Percentiles rank a stretch among this genome's conserved stretches.
phyloP scores from a whole-genome alignment of 1,140 invertebrate species.

The Aphaenogaster rudis region DNA sequence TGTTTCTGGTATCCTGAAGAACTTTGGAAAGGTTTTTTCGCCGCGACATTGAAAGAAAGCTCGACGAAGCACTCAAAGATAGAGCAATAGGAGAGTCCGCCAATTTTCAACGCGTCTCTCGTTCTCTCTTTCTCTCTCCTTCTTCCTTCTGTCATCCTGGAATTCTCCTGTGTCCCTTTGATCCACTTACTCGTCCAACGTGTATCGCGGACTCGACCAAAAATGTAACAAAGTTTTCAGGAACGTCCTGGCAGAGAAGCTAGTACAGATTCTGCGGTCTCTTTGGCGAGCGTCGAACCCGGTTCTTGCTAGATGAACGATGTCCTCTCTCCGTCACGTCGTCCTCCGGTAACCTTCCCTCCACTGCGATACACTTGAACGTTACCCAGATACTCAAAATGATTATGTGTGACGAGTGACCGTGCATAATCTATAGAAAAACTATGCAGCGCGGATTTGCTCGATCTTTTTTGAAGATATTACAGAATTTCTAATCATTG shows the following conservation, averaged over 20 bases:
- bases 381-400: constrained; percentile 26
- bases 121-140: constrained; percentile 33
- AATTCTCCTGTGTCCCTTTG: constrained; percentile 80
- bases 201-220: constrained; percentile 80
- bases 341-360: constrained; percentile 24
- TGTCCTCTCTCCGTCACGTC: constrained; percentile 16
- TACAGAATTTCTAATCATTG: background rate
- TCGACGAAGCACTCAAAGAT: constrained; percentile 58
- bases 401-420: constrained; percentile 22
- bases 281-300: constrained; percentile 79
- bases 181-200: constrained; percentile 81
- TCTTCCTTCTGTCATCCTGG: constrained; percentile 56
- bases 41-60: constrained; percentile 42
- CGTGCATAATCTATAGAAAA: background rate
- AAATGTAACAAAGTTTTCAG: constrained; percentile 85
- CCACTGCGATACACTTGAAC: constrained; percentile 37
- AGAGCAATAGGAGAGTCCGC: constrained; percentile 49
- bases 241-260: constrained; percentile 78
- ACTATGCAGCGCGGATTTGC: background rate
- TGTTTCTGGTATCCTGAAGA: constrained; percentile 37
- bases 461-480: background rate
- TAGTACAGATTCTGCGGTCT: constrained; percentile 84
- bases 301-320: constrained; percentile 65
- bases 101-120: constrained; percentile 26
- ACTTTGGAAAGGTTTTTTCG: constrained; percentile 59